phyloP scores from a whole-genome alignment of 2,797 vertebrate species.

The Rhincodon typus region DNA sequence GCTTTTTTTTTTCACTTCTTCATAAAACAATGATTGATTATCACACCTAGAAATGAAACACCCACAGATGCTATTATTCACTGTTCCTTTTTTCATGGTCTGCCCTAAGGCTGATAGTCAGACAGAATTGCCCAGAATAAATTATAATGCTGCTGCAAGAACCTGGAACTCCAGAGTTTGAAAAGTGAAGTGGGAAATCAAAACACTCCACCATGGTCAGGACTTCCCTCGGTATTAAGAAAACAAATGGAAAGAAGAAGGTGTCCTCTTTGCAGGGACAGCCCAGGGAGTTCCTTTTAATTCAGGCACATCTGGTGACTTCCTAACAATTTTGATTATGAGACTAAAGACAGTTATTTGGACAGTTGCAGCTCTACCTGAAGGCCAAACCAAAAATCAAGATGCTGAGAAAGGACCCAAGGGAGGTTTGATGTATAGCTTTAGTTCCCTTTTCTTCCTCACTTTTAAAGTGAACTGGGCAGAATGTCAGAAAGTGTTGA shows the following conservation, averaged over 20 bases:
- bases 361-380: neutral
- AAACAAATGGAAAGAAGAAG: neutral
- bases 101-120: neutral
- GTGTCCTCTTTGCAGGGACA: neutral
- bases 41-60: conserved; percentile 32
- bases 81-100: neutral
- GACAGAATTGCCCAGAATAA: conserved; percentile 22
- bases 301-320: neutral
- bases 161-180: neutral
- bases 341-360: neutral
- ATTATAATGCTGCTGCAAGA: neutral
- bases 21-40: conserved; percentile 18
- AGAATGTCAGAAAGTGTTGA: neutral
- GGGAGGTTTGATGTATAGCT: neutral
- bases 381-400: conserved; percentile 9
- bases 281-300: neutral
- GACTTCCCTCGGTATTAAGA: neutral
- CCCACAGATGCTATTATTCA: conserved; percentile 22
- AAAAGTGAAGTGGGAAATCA: neutral
- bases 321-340: neutral
- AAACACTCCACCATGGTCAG: neutral
- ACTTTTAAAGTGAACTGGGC: neutral
- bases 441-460: neutral
- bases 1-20: neutral
- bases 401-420: neutral